A percentile compares a stretch with the other conserved stretches of the same genome.
phyloP scores from a whole-genome alignment of 1,140 invertebrate species.

The Myzus persicae region DNA sequence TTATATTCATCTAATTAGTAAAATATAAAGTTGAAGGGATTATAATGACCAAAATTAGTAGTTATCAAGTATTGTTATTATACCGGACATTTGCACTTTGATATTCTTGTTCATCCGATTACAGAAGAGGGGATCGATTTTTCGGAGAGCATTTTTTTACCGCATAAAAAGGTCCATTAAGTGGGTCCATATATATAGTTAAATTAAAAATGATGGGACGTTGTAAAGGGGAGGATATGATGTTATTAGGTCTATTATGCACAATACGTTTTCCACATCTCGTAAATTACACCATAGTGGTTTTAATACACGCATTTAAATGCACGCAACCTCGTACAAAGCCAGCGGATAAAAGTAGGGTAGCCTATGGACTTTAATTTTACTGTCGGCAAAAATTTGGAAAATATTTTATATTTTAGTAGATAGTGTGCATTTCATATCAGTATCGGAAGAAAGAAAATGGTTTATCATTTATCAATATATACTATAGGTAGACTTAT shows the following conservation, averaged over 20 bases:
- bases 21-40: neutral
- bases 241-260: conserved; percentile 44
- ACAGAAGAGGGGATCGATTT: neutral
- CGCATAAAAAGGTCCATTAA: conserved; percentile 13
- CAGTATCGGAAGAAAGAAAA: neutral
- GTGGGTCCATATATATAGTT: conserved; percentile 25
- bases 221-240: conserved; percentile 28
- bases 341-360: neutral
- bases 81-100: neutral
- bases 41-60: neutral
- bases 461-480: neutral
- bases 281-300: conserved; percentile 38
- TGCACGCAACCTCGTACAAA: conserved; percentile 8
- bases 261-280: conserved; percentile 34
- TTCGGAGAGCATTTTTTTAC: neutral
- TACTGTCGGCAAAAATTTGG: neutral
- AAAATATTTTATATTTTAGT: conserved; percentile 20
- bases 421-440: neutral
- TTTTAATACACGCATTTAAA: conserved; percentile 36
- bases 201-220: conserved; percentile 44
- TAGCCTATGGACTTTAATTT: conserved; percentile 9
- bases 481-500: neutral
- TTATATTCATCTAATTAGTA: neutral
- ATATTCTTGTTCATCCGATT: conserved; percentile 36
- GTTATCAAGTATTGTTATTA: conserved; percentile 11